These are phyloP conservation scores for Ecdyonurus torrentis DNA, from an alignment of 2,888 invertebrate genomes.

Conservation along the genomic window DNA sequence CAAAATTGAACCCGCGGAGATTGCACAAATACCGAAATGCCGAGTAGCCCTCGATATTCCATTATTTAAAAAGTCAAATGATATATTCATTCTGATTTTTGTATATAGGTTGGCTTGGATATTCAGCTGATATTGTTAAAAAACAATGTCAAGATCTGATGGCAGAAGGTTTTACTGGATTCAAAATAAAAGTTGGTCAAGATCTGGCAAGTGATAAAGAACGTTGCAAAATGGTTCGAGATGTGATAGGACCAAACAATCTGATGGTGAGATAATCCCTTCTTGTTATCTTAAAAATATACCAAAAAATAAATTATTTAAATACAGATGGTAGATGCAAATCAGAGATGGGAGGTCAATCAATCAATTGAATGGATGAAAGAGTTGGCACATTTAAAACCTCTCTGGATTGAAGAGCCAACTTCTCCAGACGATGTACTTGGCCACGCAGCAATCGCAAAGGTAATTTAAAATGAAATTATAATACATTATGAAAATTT, in stretches of 20 bases:
- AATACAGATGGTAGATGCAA: conserved; percentile 66
- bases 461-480: conserved; percentile 28
- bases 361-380: conserved; percentile 79
- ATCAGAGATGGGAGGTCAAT: conserved; percentile 75
- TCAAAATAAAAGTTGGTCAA: conserved; percentile 82
- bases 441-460: conserved; percentile 67
- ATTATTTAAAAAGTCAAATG: background rate
- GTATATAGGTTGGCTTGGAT: conserved; percentile 67
- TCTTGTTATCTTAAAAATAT: background rate
- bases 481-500: background rate
- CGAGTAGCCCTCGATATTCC: too few species aligned
- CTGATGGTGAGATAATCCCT: conserved; percentile 39
- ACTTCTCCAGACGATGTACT: conserved; percentile 81
- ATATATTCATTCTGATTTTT: background rate
- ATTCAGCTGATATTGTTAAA: conserved; percentile 55
- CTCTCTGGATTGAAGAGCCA: conserved; percentile 85
- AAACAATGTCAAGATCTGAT: conserved; percentile 54
- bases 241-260: conserved; percentile 57
- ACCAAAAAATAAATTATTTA: conserved; percentile 6
- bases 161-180: conserved; percentile 56
- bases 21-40: too few species aligned
- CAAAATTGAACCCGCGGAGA: too few species aligned
- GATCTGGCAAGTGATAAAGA: conserved; percentile 58
- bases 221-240: conserved; percentile 53
- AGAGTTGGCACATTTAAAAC: conserved; percentile 50